A percentile compares a stretch with the other conserved stretches of the same genome.
These are phyloP conservation scores for Mormyrus proboscirostris DNA, from an alignment of 2,797 vertebrate species.

Conservation along the genomic window DNA sequence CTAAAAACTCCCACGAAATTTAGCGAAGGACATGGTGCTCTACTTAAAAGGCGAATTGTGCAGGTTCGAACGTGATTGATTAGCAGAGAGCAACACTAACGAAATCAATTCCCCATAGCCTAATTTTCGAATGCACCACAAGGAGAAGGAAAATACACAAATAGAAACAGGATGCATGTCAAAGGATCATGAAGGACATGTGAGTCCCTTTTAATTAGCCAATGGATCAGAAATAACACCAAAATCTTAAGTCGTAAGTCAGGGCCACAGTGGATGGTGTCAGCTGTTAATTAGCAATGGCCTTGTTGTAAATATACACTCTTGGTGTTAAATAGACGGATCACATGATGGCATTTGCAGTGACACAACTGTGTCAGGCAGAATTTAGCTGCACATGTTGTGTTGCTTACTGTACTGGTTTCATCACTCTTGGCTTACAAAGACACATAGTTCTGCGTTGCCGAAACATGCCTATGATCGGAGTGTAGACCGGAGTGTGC, in stretches of 20 bases:
- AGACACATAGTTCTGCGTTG: neutral
- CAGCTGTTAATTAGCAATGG: slow-evolving; percentile 61
- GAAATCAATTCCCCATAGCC: slow-evolving; percentile 68
- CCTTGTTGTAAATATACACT: slow-evolving; percentile 39
- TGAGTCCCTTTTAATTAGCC: slow-evolving; percentile 68
- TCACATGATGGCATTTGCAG: slow-evolving; percentile 24
- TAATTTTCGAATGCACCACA: slow-evolving; percentile 60
- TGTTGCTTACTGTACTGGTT: neutral
- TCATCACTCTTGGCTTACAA: neutral
- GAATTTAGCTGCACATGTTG: neutral
- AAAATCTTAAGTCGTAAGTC: slow-evolving; percentile 57
- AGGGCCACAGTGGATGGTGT: slow-evolving; percentile 51
- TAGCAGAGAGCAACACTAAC: slow-evolving; percentile 56
- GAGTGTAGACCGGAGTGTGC: neutral
- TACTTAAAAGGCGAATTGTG: slow-evolving; percentile 50
- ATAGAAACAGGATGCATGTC: slow-evolving; percentile 44
- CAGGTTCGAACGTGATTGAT: slow-evolving; percentile 60
- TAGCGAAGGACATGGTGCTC: slow-evolving; percentile 47
- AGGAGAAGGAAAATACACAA: slow-evolving; percentile 58
- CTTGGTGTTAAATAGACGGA: slow-evolving; percentile 40
- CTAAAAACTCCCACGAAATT: slow-evolving; percentile 1
- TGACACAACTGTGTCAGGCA: slow-evolving; percentile 24
- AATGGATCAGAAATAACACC: slow-evolving; percentile 60
- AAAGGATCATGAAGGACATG: slow-evolving; percentile 37
- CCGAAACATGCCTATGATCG: neutral